These are phyloP conservation scores for Platycheirus rosarum DNA, from an alignment of 2,888 invertebrate species.

Conservation along the genomic window DNA sequence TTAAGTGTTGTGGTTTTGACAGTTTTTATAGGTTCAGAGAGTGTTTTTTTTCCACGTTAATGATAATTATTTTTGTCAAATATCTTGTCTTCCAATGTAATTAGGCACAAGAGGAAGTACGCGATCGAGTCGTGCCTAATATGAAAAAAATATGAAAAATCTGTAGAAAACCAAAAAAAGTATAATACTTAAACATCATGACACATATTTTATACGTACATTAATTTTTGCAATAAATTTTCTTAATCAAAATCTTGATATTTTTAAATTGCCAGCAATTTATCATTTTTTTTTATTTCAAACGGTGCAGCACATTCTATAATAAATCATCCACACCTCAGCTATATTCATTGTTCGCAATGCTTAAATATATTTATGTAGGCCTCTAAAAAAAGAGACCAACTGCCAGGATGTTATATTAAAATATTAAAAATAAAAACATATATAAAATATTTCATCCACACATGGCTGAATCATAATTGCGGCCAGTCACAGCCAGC, in stretches of 20 bases:
- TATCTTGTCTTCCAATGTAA: too few relatives aligned
- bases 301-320: constrained; percentile 41
- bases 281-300: constrained; percentile 34
- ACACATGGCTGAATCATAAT: constrained; percentile 22
- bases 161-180: too few relatives aligned
- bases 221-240: not conserved
- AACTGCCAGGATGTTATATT: constrained; percentile 12
- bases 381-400: not conserved
- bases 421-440: constrained; percentile 1
- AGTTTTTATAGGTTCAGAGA: too few relatives aligned
- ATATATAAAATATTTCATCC: constrained; percentile 37
- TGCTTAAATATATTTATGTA: not conserved
- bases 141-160: too few relatives aligned
- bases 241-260: constrained; percentile 19
- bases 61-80: too few relatives aligned
- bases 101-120: too few relatives aligned
- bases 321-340: constrained; percentile 42
- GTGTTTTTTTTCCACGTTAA: too few relatives aligned
- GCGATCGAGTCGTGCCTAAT: too few relatives aligned
- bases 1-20: too few relatives aligned
- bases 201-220: too few relatives aligned
- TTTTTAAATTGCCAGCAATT: constrained; percentile 26
- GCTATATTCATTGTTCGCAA: constrained; percentile 31
- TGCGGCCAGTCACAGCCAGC: not conserved
- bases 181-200: too few relatives aligned